Conservation (phyloP, 2,888 invertebrate species). For the Drosophila siamana region DNA sequence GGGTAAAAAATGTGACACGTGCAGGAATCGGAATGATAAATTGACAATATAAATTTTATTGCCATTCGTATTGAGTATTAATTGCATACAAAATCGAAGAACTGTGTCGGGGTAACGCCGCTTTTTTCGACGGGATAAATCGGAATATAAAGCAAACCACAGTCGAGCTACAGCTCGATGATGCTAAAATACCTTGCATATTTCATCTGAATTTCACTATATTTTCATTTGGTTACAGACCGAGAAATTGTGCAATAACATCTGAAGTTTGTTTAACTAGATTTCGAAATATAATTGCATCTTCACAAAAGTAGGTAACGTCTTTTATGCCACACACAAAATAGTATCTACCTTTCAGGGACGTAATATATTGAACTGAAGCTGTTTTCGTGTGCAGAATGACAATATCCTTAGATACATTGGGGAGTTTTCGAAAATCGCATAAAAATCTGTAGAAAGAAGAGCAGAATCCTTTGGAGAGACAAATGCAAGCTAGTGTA, state of each 20-base stretch:
- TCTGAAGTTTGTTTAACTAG: too few species aligned
- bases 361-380: conserved; percentile 4
- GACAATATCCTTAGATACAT: conserved; percentile 5
- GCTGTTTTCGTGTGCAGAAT: conserved; percentile 17
- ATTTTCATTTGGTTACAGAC: too few species aligned
- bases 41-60: conserved; percentile 68
- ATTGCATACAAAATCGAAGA: conserved; percentile 53
- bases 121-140: too few species aligned
- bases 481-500: conserved; percentile 52
- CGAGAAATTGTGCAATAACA: too few species aligned
- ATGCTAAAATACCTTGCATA: too few species aligned
- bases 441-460: conserved; percentile 32
- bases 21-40: conserved; percentile 70
- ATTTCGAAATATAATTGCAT: not conserved
- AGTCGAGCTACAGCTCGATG: too few species aligned
- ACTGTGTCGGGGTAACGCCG: not conserved
- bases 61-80: conserved; percentile 70
- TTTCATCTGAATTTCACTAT: too few species aligned
- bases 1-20: conserved; percentile 68
- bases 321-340: not conserved
- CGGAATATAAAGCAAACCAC: not conserved
- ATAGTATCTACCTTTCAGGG: conserved; percentile 1
- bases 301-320: not conserved
- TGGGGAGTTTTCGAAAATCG: conserved; percentile 13
- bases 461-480: conserved; percentile 20